A percentile compares a stretch with the other conserved stretches of the same genome.
phyloP scores from a whole-genome alignment of 1,140 invertebrate genomes.

The Mizuhopecten yessoensis region DNA sequence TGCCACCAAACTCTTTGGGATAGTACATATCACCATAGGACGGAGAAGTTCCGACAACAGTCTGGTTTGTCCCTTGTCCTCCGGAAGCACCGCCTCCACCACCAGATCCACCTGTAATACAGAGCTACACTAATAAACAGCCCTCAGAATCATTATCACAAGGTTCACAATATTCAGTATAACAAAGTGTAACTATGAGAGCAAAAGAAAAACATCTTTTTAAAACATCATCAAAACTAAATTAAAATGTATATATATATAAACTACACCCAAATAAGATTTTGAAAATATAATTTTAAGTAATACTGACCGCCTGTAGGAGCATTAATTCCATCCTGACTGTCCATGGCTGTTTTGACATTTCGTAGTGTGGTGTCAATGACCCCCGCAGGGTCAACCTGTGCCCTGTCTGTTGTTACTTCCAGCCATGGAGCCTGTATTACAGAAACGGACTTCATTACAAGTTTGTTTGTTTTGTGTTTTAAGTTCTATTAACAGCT shows the following conservation, averaged over 20 bases:
- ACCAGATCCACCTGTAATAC: conserved; percentile 70
- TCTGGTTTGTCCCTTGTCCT: conserved; percentile 68
- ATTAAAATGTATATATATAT: not conserved
- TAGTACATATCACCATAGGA: conserved; percentile 71
- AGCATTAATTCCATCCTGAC: conserved; percentile 69
- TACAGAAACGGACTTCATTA: too few relatives aligned
- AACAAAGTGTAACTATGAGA: not conserved
- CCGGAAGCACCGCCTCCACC: conserved; percentile 75
- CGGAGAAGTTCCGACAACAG: conserved; percentile 68
- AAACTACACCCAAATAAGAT: not conserved
- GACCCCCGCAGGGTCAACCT: conserved; percentile 72
- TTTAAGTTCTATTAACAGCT: too few relatives aligned
- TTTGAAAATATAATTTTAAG: not conserved
- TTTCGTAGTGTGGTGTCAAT: conserved; percentile 66
- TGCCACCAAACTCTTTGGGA: conserved; percentile 72
- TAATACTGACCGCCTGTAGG: conserved; percentile 67
- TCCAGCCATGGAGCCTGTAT: conserved; percentile 73
- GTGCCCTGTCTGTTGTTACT: conserved; percentile 64
- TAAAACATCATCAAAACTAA: not conserved
- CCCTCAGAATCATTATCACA: not conserved
- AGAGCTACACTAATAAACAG: too few relatives aligned
- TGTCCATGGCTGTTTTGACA: conserved; percentile 57
- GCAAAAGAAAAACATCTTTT: not conserved
- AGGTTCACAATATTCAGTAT: not conserved
- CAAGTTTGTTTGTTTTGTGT: too few relatives aligned